phyloP scores from a whole-genome alignment of 1,140 invertebrate species.

The Achroia grisella region DNA sequence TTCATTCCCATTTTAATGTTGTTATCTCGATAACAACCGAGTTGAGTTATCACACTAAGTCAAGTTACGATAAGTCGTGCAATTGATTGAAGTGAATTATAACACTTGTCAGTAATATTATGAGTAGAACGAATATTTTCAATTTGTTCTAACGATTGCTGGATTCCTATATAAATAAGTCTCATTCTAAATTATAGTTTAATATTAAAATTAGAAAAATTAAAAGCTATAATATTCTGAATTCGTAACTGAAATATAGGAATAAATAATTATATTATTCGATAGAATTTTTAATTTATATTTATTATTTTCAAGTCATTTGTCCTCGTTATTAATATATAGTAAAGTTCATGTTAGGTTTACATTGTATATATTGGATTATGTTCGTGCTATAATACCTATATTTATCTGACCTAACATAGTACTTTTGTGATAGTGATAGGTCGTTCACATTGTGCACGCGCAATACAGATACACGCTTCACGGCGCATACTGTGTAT shows the following conservation, averaged over 20 bases:
- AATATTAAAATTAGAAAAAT: not conserved
- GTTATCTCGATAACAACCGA: not conserved
- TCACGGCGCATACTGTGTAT: not conserved
- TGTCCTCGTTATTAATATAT: no score
- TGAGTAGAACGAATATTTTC: not conserved
- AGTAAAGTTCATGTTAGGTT: not conserved
- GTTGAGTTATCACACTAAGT: not conserved
- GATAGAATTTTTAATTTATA: not conserved
- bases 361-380: not conserved
- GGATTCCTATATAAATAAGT: not conserved
- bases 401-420: not conserved
- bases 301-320: not conserved
- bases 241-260: not conserved
- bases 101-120: no score
- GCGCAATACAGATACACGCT: no score
- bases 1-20: not conserved
- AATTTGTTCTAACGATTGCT: no score
- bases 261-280: not conserved
- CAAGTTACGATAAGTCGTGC: not conserved
- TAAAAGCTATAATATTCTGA: not conserved
- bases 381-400: not conserved
- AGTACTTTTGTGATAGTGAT: slow-evolving; percentile 6
- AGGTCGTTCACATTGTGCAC: slow-evolving; percentile 28
- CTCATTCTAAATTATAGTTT: not conserved
- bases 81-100: not conserved